Conservation (phyloP, 2,888 invertebrate genomes). For the Sesamia inferens region DNA sequence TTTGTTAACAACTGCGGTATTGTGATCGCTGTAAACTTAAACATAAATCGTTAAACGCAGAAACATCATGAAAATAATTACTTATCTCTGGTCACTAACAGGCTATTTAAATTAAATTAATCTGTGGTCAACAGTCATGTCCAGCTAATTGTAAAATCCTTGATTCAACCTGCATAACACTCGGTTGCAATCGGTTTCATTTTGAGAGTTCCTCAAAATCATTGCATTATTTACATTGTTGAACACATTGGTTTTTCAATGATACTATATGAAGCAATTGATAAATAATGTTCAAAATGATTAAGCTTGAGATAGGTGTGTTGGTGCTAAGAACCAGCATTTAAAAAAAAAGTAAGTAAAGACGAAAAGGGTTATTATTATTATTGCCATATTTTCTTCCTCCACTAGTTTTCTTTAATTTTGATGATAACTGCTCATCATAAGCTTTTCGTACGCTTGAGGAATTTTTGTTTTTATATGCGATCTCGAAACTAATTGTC, state of each 20-base stretch:
- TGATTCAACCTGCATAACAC: no score
- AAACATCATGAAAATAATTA: slow-evolving; percentile 10
- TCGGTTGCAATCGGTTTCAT: no score
- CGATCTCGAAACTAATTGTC: slow-evolving; percentile 38
- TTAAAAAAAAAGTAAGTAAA: no score
- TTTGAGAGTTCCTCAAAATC: no score
- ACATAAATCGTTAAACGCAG: slow-evolving; percentile 9
- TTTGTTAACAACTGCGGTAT: neutral
- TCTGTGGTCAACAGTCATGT: neutral
- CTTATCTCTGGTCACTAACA: neutral
- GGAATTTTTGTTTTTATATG: slow-evolving; percentile 11
- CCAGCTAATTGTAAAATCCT: no score
- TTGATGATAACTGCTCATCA: neutral
- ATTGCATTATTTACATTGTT: no score
- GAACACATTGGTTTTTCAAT: no score
- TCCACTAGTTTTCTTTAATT: slow-evolving; percentile 9
- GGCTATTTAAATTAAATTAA: neutral
- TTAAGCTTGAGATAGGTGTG: no score
- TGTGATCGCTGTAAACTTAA: slow-evolving; percentile 4
- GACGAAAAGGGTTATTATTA: no score
- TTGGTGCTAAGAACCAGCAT: no score
- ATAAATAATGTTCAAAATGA: no score
- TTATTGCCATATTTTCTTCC: neutral
- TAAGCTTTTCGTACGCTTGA: slow-evolving; percentile 13
- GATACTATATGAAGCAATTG: no score